These are phyloP conservation scores for Galago senegalensis DNA, from an alignment of 2,797 vertebrate genomes.

Conservation along the genomic window DNA sequence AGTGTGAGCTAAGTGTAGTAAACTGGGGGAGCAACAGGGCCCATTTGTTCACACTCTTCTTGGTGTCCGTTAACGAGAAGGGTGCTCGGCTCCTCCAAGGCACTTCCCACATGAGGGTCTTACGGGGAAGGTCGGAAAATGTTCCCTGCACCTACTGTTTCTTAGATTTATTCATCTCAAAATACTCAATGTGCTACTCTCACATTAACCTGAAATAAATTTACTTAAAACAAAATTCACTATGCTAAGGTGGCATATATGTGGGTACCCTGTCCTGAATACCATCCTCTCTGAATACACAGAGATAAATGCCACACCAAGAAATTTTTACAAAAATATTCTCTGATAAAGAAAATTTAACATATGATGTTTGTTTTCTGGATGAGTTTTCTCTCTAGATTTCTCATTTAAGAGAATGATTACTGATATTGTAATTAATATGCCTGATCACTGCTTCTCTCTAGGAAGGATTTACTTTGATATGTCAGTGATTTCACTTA, in stretches of 20 bases:
- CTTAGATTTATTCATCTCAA: background rate
- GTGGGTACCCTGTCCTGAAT: background rate
- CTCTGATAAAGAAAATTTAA: background rate
- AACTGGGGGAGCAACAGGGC: background rate
- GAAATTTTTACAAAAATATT: constrained; percentile 5
- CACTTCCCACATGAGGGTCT: background rate
- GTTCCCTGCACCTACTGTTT: background rate
- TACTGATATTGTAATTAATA: background rate
- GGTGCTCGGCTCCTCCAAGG: background rate
- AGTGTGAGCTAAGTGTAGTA: background rate
- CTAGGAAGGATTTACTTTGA: background rate
- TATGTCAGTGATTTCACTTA: background rate
- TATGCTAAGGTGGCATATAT: background rate
- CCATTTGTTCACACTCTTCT: no score
- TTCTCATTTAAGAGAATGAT: background rate
- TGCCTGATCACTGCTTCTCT: background rate
- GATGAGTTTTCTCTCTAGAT: background rate
- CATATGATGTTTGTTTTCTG: background rate
- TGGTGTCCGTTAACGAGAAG: no score
- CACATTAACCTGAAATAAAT: no score
- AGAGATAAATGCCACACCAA: background rate
- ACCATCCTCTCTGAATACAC: background rate
- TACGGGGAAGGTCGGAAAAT: background rate
- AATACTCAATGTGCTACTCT: background rate
- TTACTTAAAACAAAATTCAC: no score